Percentiles rank a stretch among this genome's conserved stretches.
phyloP scores from a whole-genome alignment of 30 jellyfish, hydroid and myxozoan species.

The Clytia hemisphaerica region DNA sequence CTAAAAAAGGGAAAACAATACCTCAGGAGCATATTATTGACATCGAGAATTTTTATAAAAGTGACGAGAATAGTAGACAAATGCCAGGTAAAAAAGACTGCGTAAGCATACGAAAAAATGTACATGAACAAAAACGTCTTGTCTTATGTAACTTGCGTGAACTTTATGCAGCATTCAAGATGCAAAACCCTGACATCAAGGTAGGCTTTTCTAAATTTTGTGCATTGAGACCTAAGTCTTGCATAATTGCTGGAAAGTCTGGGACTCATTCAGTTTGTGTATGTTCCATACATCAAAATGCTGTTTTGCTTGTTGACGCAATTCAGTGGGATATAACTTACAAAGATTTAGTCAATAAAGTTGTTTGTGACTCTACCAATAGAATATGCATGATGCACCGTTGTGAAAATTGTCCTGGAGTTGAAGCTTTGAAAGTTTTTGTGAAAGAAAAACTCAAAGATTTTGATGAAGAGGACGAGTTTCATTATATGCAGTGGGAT shows the following conservation, averaged over 20 bases:
- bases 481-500: slow-evolving; percentile 38
- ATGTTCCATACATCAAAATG: slow-evolving; percentile 69
- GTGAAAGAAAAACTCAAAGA: slow-evolving; percentile 18
- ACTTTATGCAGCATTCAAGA: slow-evolving; percentile 30
- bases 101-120: slow-evolving; percentile 31
- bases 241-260: slow-evolving; percentile 58
- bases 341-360: slow-evolving; percentile 24
- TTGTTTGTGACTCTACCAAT: slow-evolving; percentile 31
- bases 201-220: slow-evolving; percentile 63
- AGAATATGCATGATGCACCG: slow-evolving; percentile 48
- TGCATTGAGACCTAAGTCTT: slow-evolving; percentile 60
- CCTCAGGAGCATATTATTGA: not conserved
- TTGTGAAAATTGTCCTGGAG: slow-evolving; percentile 39
- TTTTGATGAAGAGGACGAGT: slow-evolving; percentile 28
- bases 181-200: slow-evolving; percentile 18
- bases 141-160: slow-evolving; percentile 58
- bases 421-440: slow-evolving; percentile 1
- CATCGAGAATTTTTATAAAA: slow-evolving; percentile 22
- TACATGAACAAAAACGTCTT: slow-evolving; percentile 33
- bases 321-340: slow-evolving; percentile 15
- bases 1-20: slow-evolving; percentile 2
- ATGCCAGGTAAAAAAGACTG: slow-evolving; percentile 44
- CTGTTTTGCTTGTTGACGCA: slow-evolving; percentile 32
- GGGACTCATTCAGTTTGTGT: slow-evolving; percentile 82
- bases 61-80: slow-evolving; percentile 48